These are phyloP conservation scores for Holcopasites calliopsidis DNA, from an alignment of 1,140 invertebrate species.

Conservation along the genomic window DNA sequence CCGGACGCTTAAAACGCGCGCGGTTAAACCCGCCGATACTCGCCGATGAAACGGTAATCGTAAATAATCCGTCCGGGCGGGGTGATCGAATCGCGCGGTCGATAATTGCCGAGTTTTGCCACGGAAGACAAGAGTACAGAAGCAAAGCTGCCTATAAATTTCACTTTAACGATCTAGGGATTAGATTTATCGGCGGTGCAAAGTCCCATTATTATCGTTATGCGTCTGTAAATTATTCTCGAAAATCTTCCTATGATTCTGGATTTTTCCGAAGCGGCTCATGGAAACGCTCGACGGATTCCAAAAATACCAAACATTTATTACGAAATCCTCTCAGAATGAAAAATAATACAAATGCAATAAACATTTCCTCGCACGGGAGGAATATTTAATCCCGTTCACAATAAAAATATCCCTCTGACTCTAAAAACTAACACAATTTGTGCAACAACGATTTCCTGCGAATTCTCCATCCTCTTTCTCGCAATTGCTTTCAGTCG, in stretches of 20 bases:
- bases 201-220: no score
- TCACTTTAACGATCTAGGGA: not conserved
- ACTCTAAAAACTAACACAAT: no score
- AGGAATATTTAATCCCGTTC: no score
- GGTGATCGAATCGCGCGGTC: not conserved
- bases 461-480: not conserved
- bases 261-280: not conserved
- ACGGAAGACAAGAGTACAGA: not conserved
- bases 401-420: no score
- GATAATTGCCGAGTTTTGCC: not conserved
- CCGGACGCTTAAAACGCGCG: constrained; percentile 41
- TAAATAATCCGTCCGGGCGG: not conserved
- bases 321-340: no score
- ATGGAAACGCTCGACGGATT: not conserved
- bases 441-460: no score
- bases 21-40: not conserved
- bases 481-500: not conserved
- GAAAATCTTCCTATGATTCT: not conserved
- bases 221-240: no score
- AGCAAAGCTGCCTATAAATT: not conserved
- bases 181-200: no score
- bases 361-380: no score
- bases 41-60: not conserved
- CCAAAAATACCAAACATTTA: no score
- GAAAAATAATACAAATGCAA: no score